These are phyloP conservation scores for Calidris pygmaea DNA, from an alignment of 2,113 vertebrate species.

Conservation along the genomic window DNA sequence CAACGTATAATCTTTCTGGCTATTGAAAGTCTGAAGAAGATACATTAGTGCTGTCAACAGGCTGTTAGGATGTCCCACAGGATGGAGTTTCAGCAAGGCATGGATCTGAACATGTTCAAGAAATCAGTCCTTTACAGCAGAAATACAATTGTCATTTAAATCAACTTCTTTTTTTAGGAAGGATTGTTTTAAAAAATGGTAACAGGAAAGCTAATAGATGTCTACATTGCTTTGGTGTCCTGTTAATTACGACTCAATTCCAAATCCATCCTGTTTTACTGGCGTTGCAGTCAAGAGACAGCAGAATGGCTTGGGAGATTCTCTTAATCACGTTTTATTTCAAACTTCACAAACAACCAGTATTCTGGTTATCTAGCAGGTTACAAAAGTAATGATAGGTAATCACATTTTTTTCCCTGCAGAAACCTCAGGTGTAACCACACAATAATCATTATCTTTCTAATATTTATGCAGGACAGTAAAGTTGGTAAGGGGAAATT, in stretches of 20 bases:
- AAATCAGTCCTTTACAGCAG: background rate
- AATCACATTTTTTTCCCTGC: background rate
- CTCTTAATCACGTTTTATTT: background rate
- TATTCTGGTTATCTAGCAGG: background rate
- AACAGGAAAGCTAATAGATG: background rate
- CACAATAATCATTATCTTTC: background rate
- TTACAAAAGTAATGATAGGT: background rate
- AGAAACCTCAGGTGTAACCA: background rate
- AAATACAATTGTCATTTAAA: background rate
- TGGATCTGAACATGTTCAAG: background rate
- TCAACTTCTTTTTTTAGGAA: background rate
- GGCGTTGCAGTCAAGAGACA: background rate
- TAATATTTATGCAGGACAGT: background rate
- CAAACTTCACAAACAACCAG: background rate
- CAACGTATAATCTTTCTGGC: background rate
- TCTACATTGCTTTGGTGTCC: background rate
- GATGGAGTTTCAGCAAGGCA: background rate
- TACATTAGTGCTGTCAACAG: background rate
- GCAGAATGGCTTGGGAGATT: background rate
- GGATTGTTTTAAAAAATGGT: background rate
- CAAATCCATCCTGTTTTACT: background rate
- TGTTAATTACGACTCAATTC: background rate
- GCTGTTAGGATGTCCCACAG: background rate
- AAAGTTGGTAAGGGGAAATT: background rate
- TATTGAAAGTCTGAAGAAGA: background rate